phyloP scores from a whole-genome alignment of 2,113 vertebrate genomes.

The Podocnemis expansa region DNA sequence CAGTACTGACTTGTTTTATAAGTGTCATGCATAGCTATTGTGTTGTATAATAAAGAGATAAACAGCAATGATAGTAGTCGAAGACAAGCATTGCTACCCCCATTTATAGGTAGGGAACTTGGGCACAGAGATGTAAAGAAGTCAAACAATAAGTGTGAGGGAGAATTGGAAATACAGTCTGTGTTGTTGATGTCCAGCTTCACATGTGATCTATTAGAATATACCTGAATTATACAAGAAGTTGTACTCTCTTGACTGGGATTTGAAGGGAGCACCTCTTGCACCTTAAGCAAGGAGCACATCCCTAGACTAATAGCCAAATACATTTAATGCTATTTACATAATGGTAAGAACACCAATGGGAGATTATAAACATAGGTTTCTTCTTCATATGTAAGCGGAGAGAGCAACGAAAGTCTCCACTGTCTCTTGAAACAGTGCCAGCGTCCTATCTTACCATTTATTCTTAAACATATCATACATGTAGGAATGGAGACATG shows the following conservation, averaged over 20 bases:
- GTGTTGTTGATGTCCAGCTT: background rate
- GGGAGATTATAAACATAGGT: background rate
- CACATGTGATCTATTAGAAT: background rate
- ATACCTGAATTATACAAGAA: background rate
- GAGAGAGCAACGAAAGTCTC: background rate
- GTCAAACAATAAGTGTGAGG: background rate
- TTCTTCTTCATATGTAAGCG: background rate
- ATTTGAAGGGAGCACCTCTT: background rate
- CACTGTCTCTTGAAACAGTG: background rate
- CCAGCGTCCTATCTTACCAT: background rate
- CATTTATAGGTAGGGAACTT: background rate
- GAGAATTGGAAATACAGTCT: background rate
- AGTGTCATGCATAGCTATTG: background rate
- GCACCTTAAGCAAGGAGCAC: background rate
- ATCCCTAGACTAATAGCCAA: background rate
- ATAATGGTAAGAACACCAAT: background rate
- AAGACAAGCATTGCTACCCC: background rate
- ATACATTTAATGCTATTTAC: background rate
- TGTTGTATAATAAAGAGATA: background rate
- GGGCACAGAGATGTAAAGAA: background rate
- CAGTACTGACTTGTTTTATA: background rate
- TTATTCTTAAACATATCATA: background rate
- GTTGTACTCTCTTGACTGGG: rapidly evolving
- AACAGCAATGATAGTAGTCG: background rate
- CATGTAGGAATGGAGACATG: background rate